Conservation (phyloP, 2,797 vertebrate species). For the Epinephelus coioides region DNA sequence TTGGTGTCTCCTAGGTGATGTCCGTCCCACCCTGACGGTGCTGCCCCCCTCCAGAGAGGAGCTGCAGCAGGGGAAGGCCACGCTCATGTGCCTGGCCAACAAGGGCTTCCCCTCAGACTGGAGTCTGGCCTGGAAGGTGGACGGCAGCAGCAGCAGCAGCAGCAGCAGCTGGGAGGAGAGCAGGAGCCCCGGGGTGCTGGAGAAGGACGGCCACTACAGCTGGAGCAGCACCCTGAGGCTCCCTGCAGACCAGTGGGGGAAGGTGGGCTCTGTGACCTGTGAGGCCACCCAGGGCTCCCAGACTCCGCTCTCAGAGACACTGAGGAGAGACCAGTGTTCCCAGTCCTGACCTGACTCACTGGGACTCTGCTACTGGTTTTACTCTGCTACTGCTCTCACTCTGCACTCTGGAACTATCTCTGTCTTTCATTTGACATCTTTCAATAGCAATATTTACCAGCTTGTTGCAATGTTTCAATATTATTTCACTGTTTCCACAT, state of each 20-base stretch:
- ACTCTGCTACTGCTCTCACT: no score
- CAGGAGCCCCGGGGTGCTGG: no score
- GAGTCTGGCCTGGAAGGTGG: conserved; percentile 5
- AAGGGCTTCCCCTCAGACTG: conserved; percentile 63
- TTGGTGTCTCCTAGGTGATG: no score
- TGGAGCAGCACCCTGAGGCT: conserved; percentile 38
- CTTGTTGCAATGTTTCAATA: no score
- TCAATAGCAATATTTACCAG: no score
- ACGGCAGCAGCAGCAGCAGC: no score
- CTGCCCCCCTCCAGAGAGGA: conserved; percentile 7
- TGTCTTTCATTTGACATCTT: no score
- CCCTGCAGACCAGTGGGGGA: conserved; percentile 28
- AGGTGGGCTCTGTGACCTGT: conserved; percentile 28
- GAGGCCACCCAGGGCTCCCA: conserved; percentile 42
- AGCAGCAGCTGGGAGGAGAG: no score
- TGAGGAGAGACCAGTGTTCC: conserved; percentile 68
- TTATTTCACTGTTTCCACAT: no score
- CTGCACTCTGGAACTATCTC: no score
- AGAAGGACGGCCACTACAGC: neutral
- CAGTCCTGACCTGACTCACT: conserved; percentile 14
- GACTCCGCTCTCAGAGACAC: conserved; percentile 26
- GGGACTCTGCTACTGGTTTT: neutral
- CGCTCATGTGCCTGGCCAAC: conserved; percentile 58
- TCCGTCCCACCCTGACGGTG: no score
- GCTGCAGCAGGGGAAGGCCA: conserved; percentile 27